A percentile compares a stretch with the other conserved stretches of the same genome.
phyloP scores from a whole-genome alignment of 53 echinoderm and acorn worm species.

The Antedon mediterranea region DNA sequence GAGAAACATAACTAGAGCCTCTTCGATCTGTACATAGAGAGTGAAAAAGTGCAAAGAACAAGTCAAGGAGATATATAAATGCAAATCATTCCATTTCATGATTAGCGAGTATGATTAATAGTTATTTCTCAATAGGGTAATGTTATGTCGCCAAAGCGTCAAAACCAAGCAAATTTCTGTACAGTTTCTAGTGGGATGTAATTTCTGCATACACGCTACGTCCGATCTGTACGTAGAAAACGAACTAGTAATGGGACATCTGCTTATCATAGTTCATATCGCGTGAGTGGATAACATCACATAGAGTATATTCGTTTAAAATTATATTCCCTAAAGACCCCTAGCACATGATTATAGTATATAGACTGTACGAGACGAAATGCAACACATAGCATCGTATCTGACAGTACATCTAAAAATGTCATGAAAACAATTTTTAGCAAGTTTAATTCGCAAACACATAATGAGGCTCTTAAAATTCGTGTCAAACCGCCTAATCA shows the following conservation, averaged over 20 bases:
- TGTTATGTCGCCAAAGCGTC: constrained; percentile 1
- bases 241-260: background rate
- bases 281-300: background rate
- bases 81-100: background rate
- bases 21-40: background rate
- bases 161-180: background rate
- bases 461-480: background rate
- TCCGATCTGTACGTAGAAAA: background rate
- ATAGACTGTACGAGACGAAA: background rate
- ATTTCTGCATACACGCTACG: background rate
- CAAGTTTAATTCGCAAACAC: background rate
- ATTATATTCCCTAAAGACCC: background rate
- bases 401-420: background rate
- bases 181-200: background rate
- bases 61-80: constrained; percentile 1
- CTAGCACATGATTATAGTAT: background rate
- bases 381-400: background rate
- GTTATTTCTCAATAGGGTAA: background rate
- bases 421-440: background rate
- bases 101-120: background rate
- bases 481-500: background rate
- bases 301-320: background rate
- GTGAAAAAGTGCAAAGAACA: background rate
- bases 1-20: background rate
- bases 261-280: background rate